Evolutionary conservation across 64 coral and sea anemone species (phyloP), one percentile per base, ranked within the genome.

Genomic region (Cladopsammia gracilis): DNA sequence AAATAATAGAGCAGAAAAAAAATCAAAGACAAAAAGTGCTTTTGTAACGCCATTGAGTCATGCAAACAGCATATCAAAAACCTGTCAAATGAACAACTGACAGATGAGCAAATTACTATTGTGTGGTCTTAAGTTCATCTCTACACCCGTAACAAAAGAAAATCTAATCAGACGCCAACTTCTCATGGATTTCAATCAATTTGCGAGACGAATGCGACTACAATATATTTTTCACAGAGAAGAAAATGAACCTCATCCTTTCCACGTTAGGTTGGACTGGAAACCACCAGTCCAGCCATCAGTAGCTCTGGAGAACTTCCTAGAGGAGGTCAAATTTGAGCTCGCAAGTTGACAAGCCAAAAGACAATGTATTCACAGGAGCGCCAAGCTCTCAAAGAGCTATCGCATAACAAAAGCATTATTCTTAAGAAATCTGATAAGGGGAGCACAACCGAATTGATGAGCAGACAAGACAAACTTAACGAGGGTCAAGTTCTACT

Each of bases 211-310:
- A 87, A 78, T 93, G 82, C 48, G 72, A 22, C 82, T 93, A 48
- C 54, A 89, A 62, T 89, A 48, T 16, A 64, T 73, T 81, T 89
- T 71, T 66, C 73, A 86, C 68, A 65, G 88, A 14, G 52, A 71
- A 3, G 61, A 94, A 34, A 82, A 58, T 14, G 50, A 94, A 73
- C 49, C 62, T n/a, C 74, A 93, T 61, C 59, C 73, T 18, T 88
- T 76, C 53, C 85, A 93, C 86, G 84, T 88, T 46, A 81, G 80
- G 61, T 93, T 84, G 51, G 42, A 93, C 24, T 93, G 90, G 90
- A 74, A 92, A 62, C 79, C 79, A 42, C 72, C 72, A 13, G 53
- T 86, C n/a, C 60, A 60, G 42, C 82, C 59, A 75, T 91, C 76
- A 19, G 71, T 93, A 77, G 81, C 80, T 67, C 82, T 93, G 20